Base-by-base conservation (phyloP, 2,797 vertebrate species). In the Holocentrus rufus region DNA sequence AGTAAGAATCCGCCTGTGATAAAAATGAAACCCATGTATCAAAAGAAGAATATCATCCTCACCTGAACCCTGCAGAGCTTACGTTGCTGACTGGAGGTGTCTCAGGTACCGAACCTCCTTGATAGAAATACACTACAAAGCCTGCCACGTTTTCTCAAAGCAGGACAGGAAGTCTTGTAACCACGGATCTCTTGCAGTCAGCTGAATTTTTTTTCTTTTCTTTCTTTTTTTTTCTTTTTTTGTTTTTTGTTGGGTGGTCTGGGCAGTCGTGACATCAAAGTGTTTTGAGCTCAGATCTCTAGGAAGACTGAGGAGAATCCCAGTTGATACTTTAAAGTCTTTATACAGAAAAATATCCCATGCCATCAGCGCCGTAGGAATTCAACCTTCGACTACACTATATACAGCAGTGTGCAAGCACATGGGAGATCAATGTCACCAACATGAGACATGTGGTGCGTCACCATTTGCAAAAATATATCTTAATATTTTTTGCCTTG, bases 401-500 rank as follows among this genome's bases (percentile, higher is more conserved):
- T 82, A 2, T 80, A 78, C 77, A 88, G 56, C 56, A 30, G 70
- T 79, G 83, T 72, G 84, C 73, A 69, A 90, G 84, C 84, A 80
- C 83, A 46, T 62, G 71, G 76, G 75, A 78, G 63, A 54, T 20
- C 62, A 78, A 55, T 66, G 67, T 62, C 61, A 84, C 77, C 75
- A 52, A 54, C 77, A 66, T 60, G 59, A 74, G 68, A 73, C 77
- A 60, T 31, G 79, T 80, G 79, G 80, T 63, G 79, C 61, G 14
- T 77, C 69, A 18, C 82, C 74, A 60, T 85, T 55, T 91, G 90
- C 87, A 92, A 92, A 92, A 92, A 92, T 92, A 91, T 87, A 92
- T 89, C 70, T 82, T 76, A 72, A 70, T 81, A 65, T 79, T 30
- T 72, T 90, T 89, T 83, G 82, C 84, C 80, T 78, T 52, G 61